phyloP scores from a whole-genome alignment of 2,888 invertebrate genomes.

The Eilema sororculum region DNA sequence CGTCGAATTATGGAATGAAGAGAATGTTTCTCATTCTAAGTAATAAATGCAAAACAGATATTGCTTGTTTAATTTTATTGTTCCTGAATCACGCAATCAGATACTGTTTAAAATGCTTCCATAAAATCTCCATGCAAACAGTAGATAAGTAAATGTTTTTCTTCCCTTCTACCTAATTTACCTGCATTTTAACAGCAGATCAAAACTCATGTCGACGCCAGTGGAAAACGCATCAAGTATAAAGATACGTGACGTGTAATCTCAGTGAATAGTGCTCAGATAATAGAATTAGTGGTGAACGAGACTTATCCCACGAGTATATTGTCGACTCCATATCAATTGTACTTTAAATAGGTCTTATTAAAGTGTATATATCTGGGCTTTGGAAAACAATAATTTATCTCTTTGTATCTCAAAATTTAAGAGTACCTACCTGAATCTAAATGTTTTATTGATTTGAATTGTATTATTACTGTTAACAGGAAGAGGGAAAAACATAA shows the following conservation, averaged over 20 bases:
- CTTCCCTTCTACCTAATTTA: not conserved
- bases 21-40: not conserved
- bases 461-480: no score
- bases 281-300: constrained; percentile 53
- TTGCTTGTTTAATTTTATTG: not conserved
- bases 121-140: not conserved
- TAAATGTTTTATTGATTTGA: no score
- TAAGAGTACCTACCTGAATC: no score
- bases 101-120: not conserved
- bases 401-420: not conserved
- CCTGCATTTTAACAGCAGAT: not conserved
- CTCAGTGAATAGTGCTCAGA: constrained; percentile 39
- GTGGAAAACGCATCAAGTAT: constrained; percentile 33
- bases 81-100: not conserved
- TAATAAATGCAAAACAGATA: not conserved
- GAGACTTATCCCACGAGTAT: constrained; percentile 51
- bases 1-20: no score
- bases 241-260: constrained; percentile 48
- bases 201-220: constrained; percentile 28
- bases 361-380: constrained; percentile 9
- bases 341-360: constrained; percentile 21
- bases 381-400: not conserved
- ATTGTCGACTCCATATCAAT: constrained; percentile 37
- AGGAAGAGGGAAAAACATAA: no score
- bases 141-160: not conserved